Evolutionary conservation across 2,888 invertebrate species (phyloP).

Genomic region (Pterostichus madidus): DNA sequence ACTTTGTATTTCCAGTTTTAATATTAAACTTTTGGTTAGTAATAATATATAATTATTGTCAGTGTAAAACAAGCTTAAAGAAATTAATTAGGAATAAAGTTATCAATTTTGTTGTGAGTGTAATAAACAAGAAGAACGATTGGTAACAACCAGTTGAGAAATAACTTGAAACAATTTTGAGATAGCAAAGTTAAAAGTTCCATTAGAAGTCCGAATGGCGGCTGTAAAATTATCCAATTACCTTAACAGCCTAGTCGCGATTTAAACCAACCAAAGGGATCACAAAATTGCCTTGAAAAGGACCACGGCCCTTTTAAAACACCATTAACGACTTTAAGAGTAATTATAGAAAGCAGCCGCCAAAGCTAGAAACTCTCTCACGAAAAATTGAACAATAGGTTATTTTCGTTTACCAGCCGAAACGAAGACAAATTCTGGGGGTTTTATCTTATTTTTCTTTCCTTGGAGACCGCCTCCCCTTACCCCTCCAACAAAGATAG

Average conservation of each 20-base stretch:
- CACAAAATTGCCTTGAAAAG: constrained; percentile 62
- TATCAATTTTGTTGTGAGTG: not conserved
- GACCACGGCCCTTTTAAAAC: constrained; percentile 52
- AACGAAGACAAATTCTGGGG: constrained; percentile 76
- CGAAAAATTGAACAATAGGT: constrained; percentile 74
- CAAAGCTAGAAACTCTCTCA: not conserved
- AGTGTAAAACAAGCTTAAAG: too few species aligned
- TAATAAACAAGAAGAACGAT: not conserved
- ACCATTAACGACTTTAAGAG: constrained; percentile 53
- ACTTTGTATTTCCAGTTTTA: too few species aligned
- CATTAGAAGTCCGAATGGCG: constrained; percentile 60
- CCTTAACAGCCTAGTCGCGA: constrained; percentile 60
- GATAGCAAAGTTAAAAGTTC: constrained; percentile 63
- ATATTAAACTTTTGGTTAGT: too few species aligned
- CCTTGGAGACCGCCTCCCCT: constrained; percentile 74
- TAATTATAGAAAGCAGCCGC: constrained; percentile 35
- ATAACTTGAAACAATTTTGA: constrained; percentile 44
- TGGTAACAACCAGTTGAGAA: constrained; percentile 13
- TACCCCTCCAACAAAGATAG: constrained; percentile 89
- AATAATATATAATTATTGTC: too few species aligned
- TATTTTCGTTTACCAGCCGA: constrained; percentile 75
- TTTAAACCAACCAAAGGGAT: constrained; percentile 61
- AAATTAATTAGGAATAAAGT: not conserved
- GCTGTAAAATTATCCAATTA: constrained; percentile 66
- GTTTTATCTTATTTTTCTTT: constrained; percentile 77